Base-by-base conservation (phyloP, 2,888 invertebrate genomes). In the Salticus scenicus region DNA sequence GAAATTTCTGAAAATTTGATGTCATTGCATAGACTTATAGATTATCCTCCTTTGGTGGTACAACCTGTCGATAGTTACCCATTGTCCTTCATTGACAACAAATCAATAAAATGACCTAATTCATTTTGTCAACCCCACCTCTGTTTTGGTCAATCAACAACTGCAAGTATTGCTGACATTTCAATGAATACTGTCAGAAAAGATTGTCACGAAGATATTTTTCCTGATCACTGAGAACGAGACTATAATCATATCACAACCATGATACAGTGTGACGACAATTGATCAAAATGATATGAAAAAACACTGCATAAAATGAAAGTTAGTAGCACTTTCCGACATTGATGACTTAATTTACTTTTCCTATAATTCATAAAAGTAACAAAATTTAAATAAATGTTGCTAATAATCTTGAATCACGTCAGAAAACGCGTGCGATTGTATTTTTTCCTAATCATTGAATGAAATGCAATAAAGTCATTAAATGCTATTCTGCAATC, bases 31-130 rank as follows among this genome's bases (percentile, higher is more conserved):
- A n/a, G n/a, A n/a, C n/a, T n/a, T n/a, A n/a, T n/a, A n/a, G n/a
- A n/a, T 57, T 5, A 57, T 57, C 17, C 14, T n/a, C 57, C 24
- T 57, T n/a, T 24, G 24, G 42, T 5, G 42, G 4, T 57, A 57
- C 12, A 24, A 17, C 20, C 4, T 57, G 2, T 1, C 57, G 33
- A 33, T n/a, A 33, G 67, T 20, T 20, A 14, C 1, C 27, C 67
- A 67, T 67, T 67, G 67, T 67, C 67, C 67, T 37, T 14, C 37
- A 37, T n/a, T 67, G 67, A 67, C 67, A 67, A 20, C 20, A 33
- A 37, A 37, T 33, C 20, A 31, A 66, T 66, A 66, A 33, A n/a
- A 17, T 67, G 67, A 33, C 67, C 67, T 27, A 20, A 67, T 67
- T 67, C 67, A 67, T 67, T n/a, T 67, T 67, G 67, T 33, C 64